Evolutionary conservation across 2,888 invertebrate species (phyloP), one percentile per base, ranked within the genome.

Genomic region (Ptychoptera albimana): DNA sequence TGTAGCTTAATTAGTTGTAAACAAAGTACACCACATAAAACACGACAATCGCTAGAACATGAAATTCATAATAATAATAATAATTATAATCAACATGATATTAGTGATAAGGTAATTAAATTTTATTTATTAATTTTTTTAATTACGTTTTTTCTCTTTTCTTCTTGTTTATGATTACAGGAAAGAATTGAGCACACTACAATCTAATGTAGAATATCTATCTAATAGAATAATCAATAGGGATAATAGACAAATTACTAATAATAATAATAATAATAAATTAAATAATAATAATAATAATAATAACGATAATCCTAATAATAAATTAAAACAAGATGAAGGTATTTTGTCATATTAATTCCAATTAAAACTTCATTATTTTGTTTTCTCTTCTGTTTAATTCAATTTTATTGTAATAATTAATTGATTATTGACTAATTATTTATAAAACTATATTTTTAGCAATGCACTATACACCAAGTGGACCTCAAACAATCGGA

Each of bases 121-220:
- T 23, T 32, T 9, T 32, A 11, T 32, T 9, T 11, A 32, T 11
- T 11, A 9, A 32, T 32, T 40, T 9, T 32, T n/a, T 32, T 32
- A n/a, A 40, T 40, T 40, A 11, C 31, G 8, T 32, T 30, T 40
- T 40, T 40, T 45, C 31, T 35, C 38, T 16, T 29, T 13, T 47
- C 42, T 30, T 46, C 14, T 39, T 14, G 13, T 40, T 37, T 31
- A 15, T 37, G 16, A 34, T 47, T 43, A 9, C 45, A 66, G 66
- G 59, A 60, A 61, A 60, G 66, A 66, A 57, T 63, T 66, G 60
- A 61, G 61, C 48, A 57, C 60, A 54, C 54, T 66, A 52, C 66
- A 66, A 55, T 60, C 65, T 51, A 66, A 66, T 59, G 61, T 66
- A 60, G 65, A 66, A 50, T 63, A 60, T 57, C 57, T 66, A 53